Evolutionary conservation across 2,888 invertebrate species (phyloP).

Genomic region (Hypena proboscidalis): DNA sequence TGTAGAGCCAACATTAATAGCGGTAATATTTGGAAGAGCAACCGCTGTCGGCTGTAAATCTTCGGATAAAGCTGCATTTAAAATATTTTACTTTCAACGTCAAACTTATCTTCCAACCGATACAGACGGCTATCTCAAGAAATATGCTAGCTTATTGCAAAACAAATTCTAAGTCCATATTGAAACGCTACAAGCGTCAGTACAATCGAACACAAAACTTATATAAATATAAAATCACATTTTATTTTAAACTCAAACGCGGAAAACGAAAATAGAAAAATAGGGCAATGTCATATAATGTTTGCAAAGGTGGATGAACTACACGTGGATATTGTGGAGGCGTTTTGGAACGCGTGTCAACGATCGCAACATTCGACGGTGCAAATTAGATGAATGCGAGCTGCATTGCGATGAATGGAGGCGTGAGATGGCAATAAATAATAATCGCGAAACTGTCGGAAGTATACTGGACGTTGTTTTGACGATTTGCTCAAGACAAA

Average conservation of each 20-base stretch:
- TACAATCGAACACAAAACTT: slow-evolving; percentile 17
- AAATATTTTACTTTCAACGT: slow-evolving; percentile 46
- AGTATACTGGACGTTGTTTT: slow-evolving; percentile 70
- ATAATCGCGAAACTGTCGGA: slow-evolving; percentile 69
- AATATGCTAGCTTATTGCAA: slow-evolving; percentile 13
- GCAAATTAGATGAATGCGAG: slow-evolving; percentile 21
- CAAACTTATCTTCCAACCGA: slow-evolving; percentile 13
- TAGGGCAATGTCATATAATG: slow-evolving; percentile 38
- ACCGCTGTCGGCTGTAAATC: slow-evolving; percentile 58
- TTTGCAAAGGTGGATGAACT: slow-evolving; percentile 39
- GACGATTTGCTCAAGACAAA: slow-evolving; percentile 80
- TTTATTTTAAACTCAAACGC: slow-evolving; percentile 34
- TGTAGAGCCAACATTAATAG: slow-evolving; percentile 65
- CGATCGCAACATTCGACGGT: slow-evolving; percentile 18
- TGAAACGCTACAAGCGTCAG: slow-evolving; percentile 17
- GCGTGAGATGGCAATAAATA: slow-evolving; percentile 49
- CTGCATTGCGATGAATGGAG: slow-evolving; percentile 43
- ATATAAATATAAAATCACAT: slow-evolving; percentile 17
- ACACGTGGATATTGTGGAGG: slow-evolving; percentile 17
- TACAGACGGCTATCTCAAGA: slow-evolving; percentile 5
- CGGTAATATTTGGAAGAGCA: slow-evolving; percentile 55
- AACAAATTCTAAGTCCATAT: slow-evolving; percentile 16
- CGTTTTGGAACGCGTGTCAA: slow-evolving; percentile 10
- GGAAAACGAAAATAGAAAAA: slow-evolving; percentile 38
- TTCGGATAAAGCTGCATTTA: slow-evolving; percentile 54